Base-by-base conservation (phyloP, 1,140 invertebrate species). In the Acromyrmex charruanus region DNA sequence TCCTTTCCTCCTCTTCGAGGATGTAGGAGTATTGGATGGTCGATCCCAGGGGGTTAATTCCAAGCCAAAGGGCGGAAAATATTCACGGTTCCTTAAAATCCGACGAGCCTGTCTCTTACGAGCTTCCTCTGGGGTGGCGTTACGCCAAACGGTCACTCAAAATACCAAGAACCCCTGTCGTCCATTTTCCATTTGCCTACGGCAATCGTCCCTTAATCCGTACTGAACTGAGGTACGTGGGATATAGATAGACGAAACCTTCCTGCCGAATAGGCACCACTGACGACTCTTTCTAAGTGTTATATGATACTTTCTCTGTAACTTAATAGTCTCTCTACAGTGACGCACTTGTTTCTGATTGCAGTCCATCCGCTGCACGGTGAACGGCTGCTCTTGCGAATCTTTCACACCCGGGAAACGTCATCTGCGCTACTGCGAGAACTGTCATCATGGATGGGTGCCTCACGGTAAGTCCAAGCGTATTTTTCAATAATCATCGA, bases 391-490 rank as follows among this genome's bases (percentile, higher is more conserved):
- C 92, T 94, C 95, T 69, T 98, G 97, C 93, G 97, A 97, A 69
- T 97, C 97, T 87, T 98, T 98, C 94, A 96, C 96, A n/a, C 97
- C 97, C 14, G 97, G 97, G 58, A 97, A 97, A 93, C 93, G 96
- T 69, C 96, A 97, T 91, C 95, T 98, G 39, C 96, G 97, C 21
- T 96, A 96, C 91, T 98, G 97, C 95, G 97, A 97, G 87, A 96
- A 96, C 63, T 98, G 97, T 92, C 97, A 96, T 89, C 97, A 98
- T 93, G 97, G 97, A 75, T 98, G 97, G 97, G 97, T 98, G 68
- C 96, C 97, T 81, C 97, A 98, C 94, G 97, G 97, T 98, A 94
- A 97, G 97, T 95, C 61, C 7, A 18, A 55, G 3, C 18, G 21
- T n/a, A 31, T 31, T 16, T 28, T 7, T 0, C 39, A 25, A 68